Conservation (phyloP, 2,888 invertebrate species). For the Netelia melanura region DNA sequence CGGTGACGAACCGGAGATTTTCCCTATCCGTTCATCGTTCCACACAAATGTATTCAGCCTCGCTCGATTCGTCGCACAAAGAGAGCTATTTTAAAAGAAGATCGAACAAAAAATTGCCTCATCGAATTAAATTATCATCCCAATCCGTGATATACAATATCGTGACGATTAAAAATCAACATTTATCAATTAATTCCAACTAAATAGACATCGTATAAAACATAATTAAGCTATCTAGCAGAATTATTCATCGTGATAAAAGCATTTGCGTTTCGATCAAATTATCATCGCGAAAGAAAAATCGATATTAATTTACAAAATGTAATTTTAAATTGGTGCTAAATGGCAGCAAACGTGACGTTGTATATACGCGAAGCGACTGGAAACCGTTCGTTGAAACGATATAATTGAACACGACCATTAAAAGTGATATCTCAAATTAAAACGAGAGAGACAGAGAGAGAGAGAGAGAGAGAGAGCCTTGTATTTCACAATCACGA, state of each 20-base stretch:
- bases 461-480: conserved; percentile 32
- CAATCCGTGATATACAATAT: background rate
- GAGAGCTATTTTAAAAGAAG: background rate
- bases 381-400: conserved; percentile 16
- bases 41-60: background rate
- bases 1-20: conserved; percentile 3
- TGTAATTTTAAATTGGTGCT: no score
- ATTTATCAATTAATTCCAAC: no score
- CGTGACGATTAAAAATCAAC: background rate
- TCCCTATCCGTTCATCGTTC: conserved; percentile 13
- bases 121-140: background rate
- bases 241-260: no score
- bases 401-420: conserved; percentile 46
- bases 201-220: no score
- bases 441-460: conserved; percentile 42
- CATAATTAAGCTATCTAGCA: no score
- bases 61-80: background rate
- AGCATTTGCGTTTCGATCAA: no score
- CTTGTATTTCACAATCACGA: conserved; percentile 61
- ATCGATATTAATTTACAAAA: no score
- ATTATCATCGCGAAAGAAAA: no score
- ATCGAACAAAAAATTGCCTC: background rate
- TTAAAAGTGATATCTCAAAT: conserved; percentile 59
- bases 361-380: conserved; percentile 6
- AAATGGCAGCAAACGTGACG: background rate